Evolutionary conservation across 2,888 invertebrate genomes (phyloP).

Genomic region (Agrotis exclamationis): DNA sequence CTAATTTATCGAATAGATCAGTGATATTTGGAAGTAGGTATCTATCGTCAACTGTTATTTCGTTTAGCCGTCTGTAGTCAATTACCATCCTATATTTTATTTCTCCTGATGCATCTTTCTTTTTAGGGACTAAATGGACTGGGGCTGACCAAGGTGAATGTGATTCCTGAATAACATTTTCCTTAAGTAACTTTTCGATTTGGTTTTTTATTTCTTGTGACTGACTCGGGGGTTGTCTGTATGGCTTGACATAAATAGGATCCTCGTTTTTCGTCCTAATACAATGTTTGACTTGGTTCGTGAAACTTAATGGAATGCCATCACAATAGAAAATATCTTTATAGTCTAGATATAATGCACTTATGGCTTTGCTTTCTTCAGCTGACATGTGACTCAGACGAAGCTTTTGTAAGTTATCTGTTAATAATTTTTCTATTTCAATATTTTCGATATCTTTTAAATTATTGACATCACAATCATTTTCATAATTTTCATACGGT

Average conservation of each 20-base stretch:
- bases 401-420: conserved; percentile 1
- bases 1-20: too few relatives aligned
- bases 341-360: too few relatives aligned
- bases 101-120: not conserved
- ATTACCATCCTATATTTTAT: too few relatives aligned
- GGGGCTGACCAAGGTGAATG: not conserved
- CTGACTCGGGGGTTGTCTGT: not conserved
- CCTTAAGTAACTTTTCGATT: not conserved
- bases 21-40: too few relatives aligned
- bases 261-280: not conserved
- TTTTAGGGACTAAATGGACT: not conserved
- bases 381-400: too few relatives aligned
- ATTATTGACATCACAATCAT: not conserved
- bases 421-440: not conserved
- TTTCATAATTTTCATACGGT: not conserved
- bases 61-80: too few relatives aligned
- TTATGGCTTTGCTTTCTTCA: too few relatives aligned
- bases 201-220: conserved; percentile 3
- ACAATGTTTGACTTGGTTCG: not conserved
- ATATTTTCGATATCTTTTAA: not conserved
- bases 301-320: too few relatives aligned
- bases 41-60: too few relatives aligned
- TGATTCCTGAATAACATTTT: not conserved
- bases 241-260: not conserved
- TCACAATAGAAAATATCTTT: too few relatives aligned